Percentiles rank a stretch among this genome's conserved stretches.
Conservation (phyloP, 2,113 vertebrate species). For the Upupa epops region DNA sequence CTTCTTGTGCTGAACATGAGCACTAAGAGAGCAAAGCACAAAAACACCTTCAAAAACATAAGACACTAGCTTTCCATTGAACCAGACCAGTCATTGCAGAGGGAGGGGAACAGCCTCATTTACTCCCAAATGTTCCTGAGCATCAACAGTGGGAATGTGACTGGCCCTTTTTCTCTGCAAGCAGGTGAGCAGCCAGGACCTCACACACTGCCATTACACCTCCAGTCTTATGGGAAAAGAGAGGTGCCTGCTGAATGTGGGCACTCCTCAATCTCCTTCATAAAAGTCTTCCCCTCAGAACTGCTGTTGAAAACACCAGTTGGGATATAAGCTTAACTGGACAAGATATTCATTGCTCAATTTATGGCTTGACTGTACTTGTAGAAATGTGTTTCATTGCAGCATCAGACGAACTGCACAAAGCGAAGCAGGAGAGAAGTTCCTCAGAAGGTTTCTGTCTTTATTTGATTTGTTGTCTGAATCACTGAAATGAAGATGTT, state of each 20-base stretch:
- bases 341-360: conserved; percentile 61
- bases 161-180: neutral
- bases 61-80: fast-evolving
- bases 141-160: neutral
- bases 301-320: conserved; percentile 52
- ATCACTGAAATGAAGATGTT: conserved; percentile 23
- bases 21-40: neutral
- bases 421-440: conserved; percentile 7
- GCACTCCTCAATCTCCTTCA: conserved; percentile 44
- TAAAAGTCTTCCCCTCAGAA: conserved; percentile 59
- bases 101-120: neutral
- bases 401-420: neutral
- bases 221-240: conserved; percentile 3
- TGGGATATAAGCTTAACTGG: conserved; percentile 51
- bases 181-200: neutral
- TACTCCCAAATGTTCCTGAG: neutral
- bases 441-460: conserved; percentile 25
- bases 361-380: conserved; percentile 51
- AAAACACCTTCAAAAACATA: neutral
- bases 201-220: neutral
- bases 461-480: conserved; percentile 31
- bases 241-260: neutral
- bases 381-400: conserved; percentile 34
- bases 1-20: neutral
- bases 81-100: neutral